Percentiles rank a stretch among this genome's conserved stretches.
phyloP scores from a whole-genome alignment of 1,140 invertebrate species.

The Zophobas morio region DNA sequence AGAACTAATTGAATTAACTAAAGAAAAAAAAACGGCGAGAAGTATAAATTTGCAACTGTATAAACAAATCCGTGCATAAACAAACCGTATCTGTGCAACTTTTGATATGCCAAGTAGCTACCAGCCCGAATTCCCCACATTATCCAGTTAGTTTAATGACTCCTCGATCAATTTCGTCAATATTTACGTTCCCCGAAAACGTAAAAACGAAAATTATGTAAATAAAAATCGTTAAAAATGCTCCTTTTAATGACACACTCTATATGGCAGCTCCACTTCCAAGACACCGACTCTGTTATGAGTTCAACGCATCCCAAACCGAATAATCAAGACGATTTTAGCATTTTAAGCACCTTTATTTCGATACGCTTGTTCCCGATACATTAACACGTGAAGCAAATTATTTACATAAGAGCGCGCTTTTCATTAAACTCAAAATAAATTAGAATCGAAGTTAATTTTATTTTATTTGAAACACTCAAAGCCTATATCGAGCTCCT shows the following conservation, averaged over 20 bases:
- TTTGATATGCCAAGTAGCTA: no score
- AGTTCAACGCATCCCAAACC: background rate
- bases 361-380: background rate
- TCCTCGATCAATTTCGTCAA: background rate
- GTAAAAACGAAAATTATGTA: background rate
- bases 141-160: no score
- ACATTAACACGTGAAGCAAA: background rate
- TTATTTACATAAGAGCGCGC: background rate
- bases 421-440: no score
- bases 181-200: background rate
- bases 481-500: background rate
- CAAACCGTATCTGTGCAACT: no score
- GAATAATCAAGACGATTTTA: background rate
- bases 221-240: background rate
- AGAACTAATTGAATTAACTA: no score
- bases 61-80: no score
- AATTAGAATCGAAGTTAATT: no score
- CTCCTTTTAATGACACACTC: background rate
- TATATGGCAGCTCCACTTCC: background rate
- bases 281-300: background rate
- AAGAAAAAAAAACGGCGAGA: no score
- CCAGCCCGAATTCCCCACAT: no score
- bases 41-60: no score
- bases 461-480: background rate
- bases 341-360: background rate